Base-by-base conservation (phyloP, 2,888 invertebrate species). In the Archips xylosteana region DNA sequence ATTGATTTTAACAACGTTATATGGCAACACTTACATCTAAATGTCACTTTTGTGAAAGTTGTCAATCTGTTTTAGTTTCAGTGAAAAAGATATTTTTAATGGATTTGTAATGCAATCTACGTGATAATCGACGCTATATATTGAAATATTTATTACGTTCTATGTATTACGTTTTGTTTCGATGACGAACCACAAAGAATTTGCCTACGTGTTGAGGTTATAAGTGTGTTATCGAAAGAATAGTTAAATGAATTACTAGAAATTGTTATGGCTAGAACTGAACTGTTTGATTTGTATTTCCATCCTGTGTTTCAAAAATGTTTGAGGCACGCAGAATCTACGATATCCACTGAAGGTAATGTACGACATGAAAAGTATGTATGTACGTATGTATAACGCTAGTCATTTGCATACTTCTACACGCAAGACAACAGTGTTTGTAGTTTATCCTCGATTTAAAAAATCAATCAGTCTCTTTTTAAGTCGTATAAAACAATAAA, bases 221-320 rank as follows among this genome's bases (percentile, higher is more conserved):
- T 91, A 88, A 83, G 77, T 85, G 85, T 83, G 80, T 82, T 84
- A 83, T 85, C 76, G 78, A 87, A 86, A 85, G 87, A 57, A 83
- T 87, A 85, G 86, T 85, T 87, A 82, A 79, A 88, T 89, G 85
- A 85, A 83, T 86, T 81, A 82, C 81, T 82, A 81, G 82, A 83
- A 80, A 79, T 85, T 84, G 81, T 78, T 82, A 95, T 95, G 95
- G 94, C 94, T 84, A 90, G 92, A 83, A 94, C 92, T 81, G 95
- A 95, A 82, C 86, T 95, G 78, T 95, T 95, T 81, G 95, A 94
- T 88, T 87, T 95, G 77, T 95, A 95, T 87, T 95, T 95, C 76
- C 94, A 95, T 85, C 95, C 95, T 74, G 90, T 95, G 76, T 95
- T 95, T 80, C 95, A 94, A 91, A 95, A 95, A 87, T 95, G 95